These are phyloP conservation scores for Rhizomys pruinosus DNA, from an alignment of 2,113 vertebrate genomes.

Conservation along the genomic window DNA sequence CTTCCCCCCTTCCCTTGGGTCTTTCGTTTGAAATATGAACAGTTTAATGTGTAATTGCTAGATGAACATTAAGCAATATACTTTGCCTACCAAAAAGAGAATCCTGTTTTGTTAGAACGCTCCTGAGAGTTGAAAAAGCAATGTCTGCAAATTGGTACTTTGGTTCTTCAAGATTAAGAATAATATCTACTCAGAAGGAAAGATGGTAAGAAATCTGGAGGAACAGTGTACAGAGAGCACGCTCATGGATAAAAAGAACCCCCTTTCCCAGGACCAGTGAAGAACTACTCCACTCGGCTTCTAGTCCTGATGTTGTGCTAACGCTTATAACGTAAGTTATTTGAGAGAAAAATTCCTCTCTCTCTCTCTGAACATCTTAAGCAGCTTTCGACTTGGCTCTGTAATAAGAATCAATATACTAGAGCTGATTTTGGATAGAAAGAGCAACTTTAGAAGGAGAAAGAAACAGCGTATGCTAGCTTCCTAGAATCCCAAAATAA, in stretches of 20 bases:
- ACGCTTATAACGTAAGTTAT: neutral
- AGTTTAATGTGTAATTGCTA: constrained; percentile 76
- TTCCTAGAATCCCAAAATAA: constrained; percentile 67
- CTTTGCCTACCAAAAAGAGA: constrained; percentile 75
- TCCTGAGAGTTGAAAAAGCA: constrained; percentile 75
- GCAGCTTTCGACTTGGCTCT: constrained; percentile 35
- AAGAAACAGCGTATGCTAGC: constrained; percentile 59
- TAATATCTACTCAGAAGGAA: constrained; percentile 52
- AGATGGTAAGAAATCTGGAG: neutral
- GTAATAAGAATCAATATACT: constrained; percentile 6
- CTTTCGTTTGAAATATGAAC: constrained; percentile 78
- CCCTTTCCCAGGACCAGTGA: neutral
- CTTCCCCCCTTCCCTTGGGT: constrained; percentile 75
- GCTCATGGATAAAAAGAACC: neutral
- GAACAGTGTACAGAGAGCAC: neutral
- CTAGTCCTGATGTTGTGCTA: neutral
- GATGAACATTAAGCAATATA: constrained; percentile 80
- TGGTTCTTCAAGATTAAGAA: constrained; percentile 70
- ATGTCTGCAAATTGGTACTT: constrained; percentile 61
- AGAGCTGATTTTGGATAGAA: constrained; percentile 50
- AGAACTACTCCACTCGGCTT: neutral
- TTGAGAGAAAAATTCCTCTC: neutral
- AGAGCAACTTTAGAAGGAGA: constrained; percentile 55
- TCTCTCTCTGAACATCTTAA: constrained; percentile 29
- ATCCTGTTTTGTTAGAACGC: constrained; percentile 72